Evolutionary conservation across 64 coral and sea anemone genomes (phyloP).

Genomic region (Stichodactyla helianthus): DNA sequence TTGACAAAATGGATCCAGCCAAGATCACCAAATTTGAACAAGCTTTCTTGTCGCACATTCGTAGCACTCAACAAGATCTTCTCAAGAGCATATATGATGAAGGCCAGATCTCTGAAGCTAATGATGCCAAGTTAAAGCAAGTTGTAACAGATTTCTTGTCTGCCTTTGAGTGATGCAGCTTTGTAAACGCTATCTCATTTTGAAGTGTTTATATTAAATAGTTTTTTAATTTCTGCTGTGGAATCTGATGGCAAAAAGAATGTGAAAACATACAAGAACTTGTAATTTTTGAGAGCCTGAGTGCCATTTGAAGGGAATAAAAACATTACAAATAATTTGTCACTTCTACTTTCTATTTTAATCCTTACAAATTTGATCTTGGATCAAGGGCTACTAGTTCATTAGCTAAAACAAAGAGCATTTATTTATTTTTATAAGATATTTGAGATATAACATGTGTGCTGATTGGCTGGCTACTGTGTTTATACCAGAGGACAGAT

Average conservation of each 20-base stretch:
- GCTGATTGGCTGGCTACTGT: no score
- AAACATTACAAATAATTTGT: constrained; percentile 5
- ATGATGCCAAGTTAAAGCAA: constrained; percentile 88
- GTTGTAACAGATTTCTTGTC: constrained; percentile 80
- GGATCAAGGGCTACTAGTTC: no score
- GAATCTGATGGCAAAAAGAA: not conserved
- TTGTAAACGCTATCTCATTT: constrained; percentile 13
- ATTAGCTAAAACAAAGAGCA: no score
- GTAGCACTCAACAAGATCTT: constrained; percentile 72
- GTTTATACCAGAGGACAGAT: no score
- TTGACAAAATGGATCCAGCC: constrained; percentile 89
- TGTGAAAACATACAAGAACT: not conserved
- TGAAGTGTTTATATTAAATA: constrained; percentile 52
- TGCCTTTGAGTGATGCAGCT: constrained; percentile 70
- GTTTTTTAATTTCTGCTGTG: constrained; percentile 45
- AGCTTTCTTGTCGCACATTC: constrained; percentile 88
- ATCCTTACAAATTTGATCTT: no score
- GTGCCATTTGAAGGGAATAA: constrained; percentile 27
- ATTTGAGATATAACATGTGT: no score
- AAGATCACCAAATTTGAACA: constrained; percentile 91
- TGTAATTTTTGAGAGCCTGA: not conserved
- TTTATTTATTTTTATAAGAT: no score
- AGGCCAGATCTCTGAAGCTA: constrained; percentile 79
- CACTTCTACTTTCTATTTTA: not conserved
- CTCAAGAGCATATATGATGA: constrained; percentile 73